Percentiles rank a stretch among this genome's conserved stretches.
Conservation (phyloP, 2,888 invertebrate species). For the Torymus auratus region DNA sequence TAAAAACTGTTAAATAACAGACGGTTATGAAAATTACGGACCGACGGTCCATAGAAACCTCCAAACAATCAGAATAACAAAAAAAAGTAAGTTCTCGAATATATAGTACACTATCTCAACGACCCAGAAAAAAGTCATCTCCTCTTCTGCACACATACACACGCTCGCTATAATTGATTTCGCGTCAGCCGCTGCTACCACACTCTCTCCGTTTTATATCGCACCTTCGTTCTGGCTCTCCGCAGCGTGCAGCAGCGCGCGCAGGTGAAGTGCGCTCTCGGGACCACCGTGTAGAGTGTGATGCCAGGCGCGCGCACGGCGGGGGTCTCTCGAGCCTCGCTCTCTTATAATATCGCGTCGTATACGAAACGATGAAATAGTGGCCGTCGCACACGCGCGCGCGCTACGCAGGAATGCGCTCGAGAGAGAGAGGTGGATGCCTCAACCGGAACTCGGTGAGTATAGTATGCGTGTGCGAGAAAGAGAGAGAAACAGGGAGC, state of each 20-base stretch:
- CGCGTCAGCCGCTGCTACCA: constrained; percentile 7
- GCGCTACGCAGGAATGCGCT: constrained; percentile 39
- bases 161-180: constrained; percentile 38
- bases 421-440: constrained; percentile 53
- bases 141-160: neutral
- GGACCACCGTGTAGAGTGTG: constrained; percentile 74
- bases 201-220: constrained; percentile 7
- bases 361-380: constrained; percentile 76
- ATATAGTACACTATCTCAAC: no score
- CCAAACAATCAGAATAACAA: no score
- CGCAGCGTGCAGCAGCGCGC: neutral
- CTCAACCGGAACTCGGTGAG: neutral
- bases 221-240: constrained; percentile 1
- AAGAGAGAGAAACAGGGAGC: no score
- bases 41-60: no score
- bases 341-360: constrained; percentile 75
- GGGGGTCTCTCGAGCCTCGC: constrained; percentile 67
- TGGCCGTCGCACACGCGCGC: constrained; percentile 68
- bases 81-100: no score
- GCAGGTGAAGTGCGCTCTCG: constrained; percentile 57
- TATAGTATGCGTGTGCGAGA: neutral
- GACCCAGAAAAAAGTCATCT: neutral
- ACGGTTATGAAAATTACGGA: no score
- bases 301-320: constrained; percentile 71
- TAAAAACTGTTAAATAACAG: no score